phyloP scores from a whole-genome alignment of 2,888 invertebrate genomes.

The Dryomyza anilis region DNA sequence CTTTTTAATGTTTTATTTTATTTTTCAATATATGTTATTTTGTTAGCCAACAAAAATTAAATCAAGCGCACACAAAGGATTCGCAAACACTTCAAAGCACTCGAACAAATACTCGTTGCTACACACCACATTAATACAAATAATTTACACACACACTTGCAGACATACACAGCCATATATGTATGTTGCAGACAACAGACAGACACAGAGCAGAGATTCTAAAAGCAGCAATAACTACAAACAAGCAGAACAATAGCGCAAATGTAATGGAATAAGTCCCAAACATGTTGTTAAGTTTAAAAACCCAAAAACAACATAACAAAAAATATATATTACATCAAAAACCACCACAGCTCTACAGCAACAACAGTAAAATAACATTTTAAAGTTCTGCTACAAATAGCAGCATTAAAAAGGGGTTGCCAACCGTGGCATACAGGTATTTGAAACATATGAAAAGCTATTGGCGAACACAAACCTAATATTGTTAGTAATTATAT shows the following conservation, averaged over 20 bases:
- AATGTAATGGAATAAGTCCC: slow-evolving; percentile 48
- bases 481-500: no score
- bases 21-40: no score
- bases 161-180: background rate
- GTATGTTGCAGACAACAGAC: background rate
- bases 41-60: background rate
- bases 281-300: slow-evolving; percentile 56
- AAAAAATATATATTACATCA: no score
- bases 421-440: background rate
- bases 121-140: no score
- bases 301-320: slow-evolving; percentile 43
- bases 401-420: no score
- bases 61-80: background rate
- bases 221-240: slow-evolving; percentile 1
- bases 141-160: background rate
- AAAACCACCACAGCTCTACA: background rate
- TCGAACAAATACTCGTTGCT: no score
- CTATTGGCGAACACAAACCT: no score
- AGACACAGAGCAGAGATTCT: background rate
- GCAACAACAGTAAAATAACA: background rate
- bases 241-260: slow-evolving; percentile 24
- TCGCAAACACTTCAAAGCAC: background rate
- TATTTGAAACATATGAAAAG: no score
- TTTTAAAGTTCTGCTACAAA: no score
- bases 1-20: no score